A percentile compares a stretch with the other conserved stretches of the same genome.
These are phyloP conservation scores for Cyprinodon tularosa DNA, from an alignment of 2,113 vertebrate species.

Conservation along the genomic window DNA sequence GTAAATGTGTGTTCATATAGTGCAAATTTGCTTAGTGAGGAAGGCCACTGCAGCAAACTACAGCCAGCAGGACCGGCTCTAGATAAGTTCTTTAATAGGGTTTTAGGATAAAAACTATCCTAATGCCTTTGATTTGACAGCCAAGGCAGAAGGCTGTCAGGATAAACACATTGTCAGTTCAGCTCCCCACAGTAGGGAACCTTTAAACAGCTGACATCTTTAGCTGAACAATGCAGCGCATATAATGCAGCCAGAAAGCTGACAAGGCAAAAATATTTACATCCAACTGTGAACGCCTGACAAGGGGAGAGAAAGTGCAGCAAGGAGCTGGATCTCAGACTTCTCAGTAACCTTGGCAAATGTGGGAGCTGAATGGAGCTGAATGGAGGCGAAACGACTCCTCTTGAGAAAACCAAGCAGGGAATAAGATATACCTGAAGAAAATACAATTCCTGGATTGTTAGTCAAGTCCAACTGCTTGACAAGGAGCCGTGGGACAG, in stretches of 20 bases:
- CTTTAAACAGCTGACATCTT: conserved; percentile 14
- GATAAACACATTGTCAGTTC: conserved; percentile 15
- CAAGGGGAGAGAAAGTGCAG: background rate
- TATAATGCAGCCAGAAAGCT: conserved; percentile 16
- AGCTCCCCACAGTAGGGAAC: background rate
- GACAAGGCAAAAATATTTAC: conserved; percentile 19
- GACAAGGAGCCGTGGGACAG: conserved; percentile 33
- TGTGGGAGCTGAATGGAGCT: background rate
- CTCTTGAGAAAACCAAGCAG: conserved; percentile 15
- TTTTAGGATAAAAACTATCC: conserved; percentile 49
- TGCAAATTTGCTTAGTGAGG: conserved; percentile 51
- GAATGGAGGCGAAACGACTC: conserved; percentile 23
- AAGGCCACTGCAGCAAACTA: conserved; percentile 40
- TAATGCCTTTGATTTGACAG: conserved; percentile 50
- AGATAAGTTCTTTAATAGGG: conserved; percentile 49
- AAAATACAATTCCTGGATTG: conserved; percentile 42
- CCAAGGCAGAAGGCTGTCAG: conserved; percentile 8
- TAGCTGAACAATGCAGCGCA: conserved; percentile 21
- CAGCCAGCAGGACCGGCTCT: conserved; percentile 27
- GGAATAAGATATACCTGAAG: conserved; percentile 1
- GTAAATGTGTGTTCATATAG: conserved; percentile 34
- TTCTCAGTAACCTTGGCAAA: conserved; percentile 22
- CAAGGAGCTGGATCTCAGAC: background rate
- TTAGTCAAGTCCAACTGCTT: conserved; percentile 42
- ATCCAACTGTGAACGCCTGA: conserved; percentile 14